phyloP scores from a whole-genome alignment of 2,797 vertebrate species.

The Orestias chungarensis region DNA sequence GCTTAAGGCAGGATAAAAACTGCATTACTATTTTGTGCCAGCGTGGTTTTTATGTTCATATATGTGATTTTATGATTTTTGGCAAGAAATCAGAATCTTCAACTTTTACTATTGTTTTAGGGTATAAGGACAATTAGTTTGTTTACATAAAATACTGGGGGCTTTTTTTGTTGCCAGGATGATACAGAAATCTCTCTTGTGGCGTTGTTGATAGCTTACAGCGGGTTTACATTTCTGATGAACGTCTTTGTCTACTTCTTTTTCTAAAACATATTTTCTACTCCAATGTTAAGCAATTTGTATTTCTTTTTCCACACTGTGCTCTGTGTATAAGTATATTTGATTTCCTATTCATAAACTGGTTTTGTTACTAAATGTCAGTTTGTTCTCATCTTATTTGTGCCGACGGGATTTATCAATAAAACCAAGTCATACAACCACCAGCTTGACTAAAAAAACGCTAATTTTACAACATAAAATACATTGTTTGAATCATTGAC shows the following conservation, averaged over 20 bases:
- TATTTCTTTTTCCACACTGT: constrained; percentile 44
- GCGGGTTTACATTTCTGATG: constrained; percentile 38
- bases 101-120: constrained; percentile 31
- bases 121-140: constrained; percentile 5
- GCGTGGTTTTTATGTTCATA: constrained; percentile 39
- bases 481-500: neutral
- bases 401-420: constrained; percentile 7
- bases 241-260: constrained; percentile 26
- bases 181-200: constrained; percentile 17
- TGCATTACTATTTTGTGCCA: constrained; percentile 31
- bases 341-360: constrained; percentile 64
- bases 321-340: constrained; percentile 67
- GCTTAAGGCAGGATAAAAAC: constrained; percentile 11
- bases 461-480: neutral
- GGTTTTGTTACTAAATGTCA: constrained; percentile 58
- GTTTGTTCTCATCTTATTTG: constrained; percentile 22
- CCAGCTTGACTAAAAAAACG: neutral
- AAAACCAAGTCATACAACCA: neutral
- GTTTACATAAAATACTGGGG: constrained; percentile 10
- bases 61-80: constrained; percentile 12
- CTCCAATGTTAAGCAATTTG: constrained; percentile 24
- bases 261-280: constrained; percentile 28
- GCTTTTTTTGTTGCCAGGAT: neutral
- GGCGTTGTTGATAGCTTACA: constrained; percentile 12
- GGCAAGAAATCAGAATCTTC: constrained; percentile 16